Evolutionary conservation across 2,797 vertebrate species (phyloP).

Genomic region (Chloroceryle amazona): DNA sequence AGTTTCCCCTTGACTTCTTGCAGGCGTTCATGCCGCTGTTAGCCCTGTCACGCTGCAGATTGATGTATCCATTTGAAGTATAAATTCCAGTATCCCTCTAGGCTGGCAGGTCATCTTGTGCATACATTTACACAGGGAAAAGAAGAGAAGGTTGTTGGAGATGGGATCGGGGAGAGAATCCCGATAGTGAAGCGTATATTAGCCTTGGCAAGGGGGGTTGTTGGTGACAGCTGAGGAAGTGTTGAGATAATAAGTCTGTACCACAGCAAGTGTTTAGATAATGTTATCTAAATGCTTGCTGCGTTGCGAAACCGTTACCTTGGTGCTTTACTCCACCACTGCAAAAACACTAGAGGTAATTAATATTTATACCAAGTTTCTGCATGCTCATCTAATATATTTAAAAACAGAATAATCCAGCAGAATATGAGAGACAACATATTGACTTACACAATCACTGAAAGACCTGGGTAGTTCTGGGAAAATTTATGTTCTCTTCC

Average conservation of each 20-base stretch:
- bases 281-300: slow-evolving; percentile 61
- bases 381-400: not conserved
- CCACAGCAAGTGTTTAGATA: slow-evolving; percentile 60
- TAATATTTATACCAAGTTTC: not conserved
- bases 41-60: not conserved
- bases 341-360: slow-evolving; percentile 49
- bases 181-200: not conserved
- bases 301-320: slow-evolving; percentile 65
- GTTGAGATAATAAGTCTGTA: slow-evolving; percentile 55
- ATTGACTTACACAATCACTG: accelerated
- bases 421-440: not conserved
- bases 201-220: slow-evolving; percentile 60
- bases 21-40: not conserved
- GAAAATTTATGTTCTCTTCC: not conserved
- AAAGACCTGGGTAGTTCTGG: not conserved
- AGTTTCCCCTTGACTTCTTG: not conserved
- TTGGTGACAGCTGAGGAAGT: slow-evolving; percentile 58
- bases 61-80: not conserved
- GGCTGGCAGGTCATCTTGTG: not conserved
- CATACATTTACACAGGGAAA: not conserved
- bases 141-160: not conserved
- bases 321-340: slow-evolving; percentile 20
- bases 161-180: slow-evolving; percentile 30
- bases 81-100: not conserved
- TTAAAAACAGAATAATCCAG: not conserved